A percentile compares a stretch with the other conserved stretches of the same genome.
These are phyloP conservation scores for Aphidius gifuensis DNA, from an alignment of 1,140 invertebrate species.

Conservation along the genomic window DNA sequence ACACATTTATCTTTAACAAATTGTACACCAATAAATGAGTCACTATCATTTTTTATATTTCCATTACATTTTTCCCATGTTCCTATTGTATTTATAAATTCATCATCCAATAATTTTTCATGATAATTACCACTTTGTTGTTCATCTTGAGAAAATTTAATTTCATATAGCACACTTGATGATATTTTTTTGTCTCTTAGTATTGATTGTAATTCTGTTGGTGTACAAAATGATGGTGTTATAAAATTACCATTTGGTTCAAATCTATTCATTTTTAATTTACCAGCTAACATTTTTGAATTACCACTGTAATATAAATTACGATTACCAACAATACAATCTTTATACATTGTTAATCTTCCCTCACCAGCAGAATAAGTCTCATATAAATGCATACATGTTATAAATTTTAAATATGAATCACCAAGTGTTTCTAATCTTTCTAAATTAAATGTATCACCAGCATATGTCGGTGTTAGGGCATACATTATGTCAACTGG, in stretches of 20 bases:
- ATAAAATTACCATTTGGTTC: constrained; percentile 66
- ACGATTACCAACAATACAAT: constrained; percentile 76
- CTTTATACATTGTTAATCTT: constrained; percentile 71
- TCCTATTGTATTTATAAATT: neutral
- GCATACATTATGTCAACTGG: constrained; percentile 51
- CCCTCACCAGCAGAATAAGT: constrained; percentile 74
- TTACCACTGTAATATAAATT: constrained; percentile 70
- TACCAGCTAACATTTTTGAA: constrained; percentile 55
- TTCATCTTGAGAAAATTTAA: constrained; percentile 47
- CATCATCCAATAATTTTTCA: neutral
- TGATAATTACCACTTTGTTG: constrained; percentile 45
- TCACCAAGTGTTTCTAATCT: constrained; percentile 84
- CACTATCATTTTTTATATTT: constrained; percentile 43
- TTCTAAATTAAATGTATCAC: constrained; percentile 81
- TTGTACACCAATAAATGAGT: constrained; percentile 52
- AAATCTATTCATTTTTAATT: constrained; percentile 66
- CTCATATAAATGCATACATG: constrained; percentile 70
- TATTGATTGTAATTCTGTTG: constrained; percentile 32
- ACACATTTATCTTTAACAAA: constrained; percentile 63
- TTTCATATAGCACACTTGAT: constrained; percentile 50
- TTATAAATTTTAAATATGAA: constrained; percentile 80
- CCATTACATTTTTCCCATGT: constrained; percentile 29
- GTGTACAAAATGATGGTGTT: constrained; percentile 59
- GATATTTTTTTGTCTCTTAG: constrained; percentile 39
- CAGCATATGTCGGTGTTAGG: constrained; percentile 67